Evolutionary conservation across 2,888 invertebrate species (phyloP).

Genomic region (Lycocerus yunnanus): DNA sequence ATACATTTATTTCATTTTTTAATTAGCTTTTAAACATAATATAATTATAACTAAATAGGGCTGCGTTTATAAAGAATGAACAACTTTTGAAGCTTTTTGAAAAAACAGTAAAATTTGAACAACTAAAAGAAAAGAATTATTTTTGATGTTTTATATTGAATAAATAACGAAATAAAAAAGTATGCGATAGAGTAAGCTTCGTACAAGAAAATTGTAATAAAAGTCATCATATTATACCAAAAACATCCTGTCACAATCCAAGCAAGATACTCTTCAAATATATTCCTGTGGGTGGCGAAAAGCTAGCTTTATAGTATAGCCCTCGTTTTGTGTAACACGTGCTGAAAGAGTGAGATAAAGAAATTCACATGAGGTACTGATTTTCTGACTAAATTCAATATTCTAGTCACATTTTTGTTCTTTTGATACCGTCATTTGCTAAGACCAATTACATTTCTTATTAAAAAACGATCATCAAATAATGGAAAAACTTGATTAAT

Average conservation of each 20-base stretch:
- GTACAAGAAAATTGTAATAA: slow-evolving; percentile 6
- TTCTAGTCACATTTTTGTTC: slow-evolving; percentile 47
- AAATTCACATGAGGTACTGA: slow-evolving; percentile 48
- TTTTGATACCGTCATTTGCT: slow-evolving; percentile 44
- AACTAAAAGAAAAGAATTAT: neutral
- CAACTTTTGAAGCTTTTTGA: too few species aligned
- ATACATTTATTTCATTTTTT: too few species aligned
- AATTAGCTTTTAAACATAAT: too few species aligned
- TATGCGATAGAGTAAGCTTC: neutral
- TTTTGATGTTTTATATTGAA: neutral
- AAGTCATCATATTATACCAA: slow-evolving; percentile 20
- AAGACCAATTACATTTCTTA: slow-evolving; percentile 6
- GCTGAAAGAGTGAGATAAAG: slow-evolving; percentile 49
- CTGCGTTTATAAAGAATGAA: too few species aligned
- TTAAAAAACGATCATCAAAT: neutral
- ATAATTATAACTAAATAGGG: neutral
- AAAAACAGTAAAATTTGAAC: neutral
- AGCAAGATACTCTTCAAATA: slow-evolving; percentile 22
- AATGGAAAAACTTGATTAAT: neutral
- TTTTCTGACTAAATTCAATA: slow-evolving; percentile 47
- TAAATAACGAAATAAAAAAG: neutral
- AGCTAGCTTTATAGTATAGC: slow-evolving; percentile 13
- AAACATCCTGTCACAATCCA: slow-evolving; percentile 19
- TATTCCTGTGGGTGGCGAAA: slow-evolving; percentile 21
- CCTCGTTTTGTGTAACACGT: slow-evolving; percentile 42